A percentile compares a stretch with the other conserved stretches of the same genome.
Conservation (phyloP, 2,797 vertebrate genomes). For the Decapterus maruadsi region DNA sequence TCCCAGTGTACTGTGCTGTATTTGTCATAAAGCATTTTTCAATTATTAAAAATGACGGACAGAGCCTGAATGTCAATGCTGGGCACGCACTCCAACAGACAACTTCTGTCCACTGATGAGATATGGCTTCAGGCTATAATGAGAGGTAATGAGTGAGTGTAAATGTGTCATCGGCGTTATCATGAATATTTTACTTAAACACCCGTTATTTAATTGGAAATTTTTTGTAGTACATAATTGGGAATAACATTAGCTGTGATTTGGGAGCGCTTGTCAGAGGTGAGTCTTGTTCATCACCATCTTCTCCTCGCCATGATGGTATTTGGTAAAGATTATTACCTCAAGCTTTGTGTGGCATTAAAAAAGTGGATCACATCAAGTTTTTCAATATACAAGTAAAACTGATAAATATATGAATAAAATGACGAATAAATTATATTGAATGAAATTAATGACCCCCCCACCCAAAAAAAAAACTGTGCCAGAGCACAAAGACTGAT, state of each 20-base stretch:
- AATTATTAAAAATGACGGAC: slow-evolving; percentile 39
- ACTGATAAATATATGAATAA: slow-evolving; percentile 1
- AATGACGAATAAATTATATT: neutral
- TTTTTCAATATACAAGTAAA: neutral
- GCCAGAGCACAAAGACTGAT: neutral
- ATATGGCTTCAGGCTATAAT: slow-evolving; percentile 55
- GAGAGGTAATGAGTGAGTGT: slow-evolving; percentile 60
- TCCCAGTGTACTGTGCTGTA: slow-evolving; percentile 21
- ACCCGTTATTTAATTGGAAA: slow-evolving; percentile 47
- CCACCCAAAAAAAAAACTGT: slow-evolving; percentile 10
- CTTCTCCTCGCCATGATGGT: slow-evolving; percentile 10
- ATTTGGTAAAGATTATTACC: slow-evolving; percentile 32
- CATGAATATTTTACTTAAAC: slow-evolving; percentile 49
- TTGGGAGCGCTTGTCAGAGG: slow-evolving; percentile 13
- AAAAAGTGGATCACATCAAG: slow-evolving; percentile 12
- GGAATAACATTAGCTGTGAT: slow-evolving; percentile 17
- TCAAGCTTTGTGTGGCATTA: slow-evolving; percentile 37
- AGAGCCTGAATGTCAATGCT: slow-evolving; percentile 44
- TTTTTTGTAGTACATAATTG: neutral
- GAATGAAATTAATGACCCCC: neutral
- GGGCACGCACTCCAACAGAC: slow-evolving; percentile 39
- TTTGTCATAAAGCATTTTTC: slow-evolving; percentile 30
- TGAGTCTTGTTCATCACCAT: slow-evolving; percentile 28
- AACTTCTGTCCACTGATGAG: slow-evolving; percentile 54
- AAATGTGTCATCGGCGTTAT: slow-evolving; percentile 57